Evolutionary conservation across 2,888 invertebrate species (phyloP).

Genomic region (Drosophila robusta): DNA sequence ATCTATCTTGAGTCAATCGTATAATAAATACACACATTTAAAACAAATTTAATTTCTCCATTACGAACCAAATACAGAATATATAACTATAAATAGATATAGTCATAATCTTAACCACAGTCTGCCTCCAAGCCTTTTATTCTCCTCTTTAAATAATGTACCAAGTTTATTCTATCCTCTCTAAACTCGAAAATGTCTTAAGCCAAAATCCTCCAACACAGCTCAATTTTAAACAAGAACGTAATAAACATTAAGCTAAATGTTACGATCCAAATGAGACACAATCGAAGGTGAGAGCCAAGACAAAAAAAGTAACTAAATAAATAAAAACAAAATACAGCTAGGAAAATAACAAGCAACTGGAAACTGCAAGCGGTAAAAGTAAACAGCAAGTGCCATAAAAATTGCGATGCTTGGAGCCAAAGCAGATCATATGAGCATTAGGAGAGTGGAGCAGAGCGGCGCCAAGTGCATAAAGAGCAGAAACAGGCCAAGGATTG

Average conservation of each 20-base stretch:
- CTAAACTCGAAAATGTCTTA: neutral
- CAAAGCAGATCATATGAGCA: constrained; percentile 68
- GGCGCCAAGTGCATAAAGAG: constrained; percentile 64
- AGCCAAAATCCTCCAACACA: constrained; percentile 2
- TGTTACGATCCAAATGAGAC: constrained; percentile 77
- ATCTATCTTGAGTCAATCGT: no score
- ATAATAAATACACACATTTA: no score
- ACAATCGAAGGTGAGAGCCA: constrained; percentile 37
- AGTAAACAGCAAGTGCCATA: constrained; percentile 71
- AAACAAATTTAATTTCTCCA: no score
- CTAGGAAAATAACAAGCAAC: constrained; percentile 51
- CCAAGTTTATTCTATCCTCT: neutral
- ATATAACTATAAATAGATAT: no score
- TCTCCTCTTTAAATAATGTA: no score
- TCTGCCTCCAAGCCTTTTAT: no score
- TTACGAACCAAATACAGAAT: no score
- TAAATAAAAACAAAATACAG: constrained; percentile 31
- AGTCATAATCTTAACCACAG: neutral
- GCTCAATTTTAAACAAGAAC: constrained; percentile 52
- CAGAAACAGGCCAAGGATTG: constrained; percentile 63
- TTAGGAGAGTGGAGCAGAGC: constrained; percentile 37
- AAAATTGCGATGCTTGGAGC: constrained; percentile 60
- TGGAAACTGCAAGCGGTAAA: constrained; percentile 50
- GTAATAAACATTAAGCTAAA: constrained; percentile 69
- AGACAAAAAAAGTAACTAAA: neutral